These are phyloP conservation scores for Norana najaformis DNA, from an alignment of 2,888 invertebrate genomes.

Conservation along the genomic window DNA sequence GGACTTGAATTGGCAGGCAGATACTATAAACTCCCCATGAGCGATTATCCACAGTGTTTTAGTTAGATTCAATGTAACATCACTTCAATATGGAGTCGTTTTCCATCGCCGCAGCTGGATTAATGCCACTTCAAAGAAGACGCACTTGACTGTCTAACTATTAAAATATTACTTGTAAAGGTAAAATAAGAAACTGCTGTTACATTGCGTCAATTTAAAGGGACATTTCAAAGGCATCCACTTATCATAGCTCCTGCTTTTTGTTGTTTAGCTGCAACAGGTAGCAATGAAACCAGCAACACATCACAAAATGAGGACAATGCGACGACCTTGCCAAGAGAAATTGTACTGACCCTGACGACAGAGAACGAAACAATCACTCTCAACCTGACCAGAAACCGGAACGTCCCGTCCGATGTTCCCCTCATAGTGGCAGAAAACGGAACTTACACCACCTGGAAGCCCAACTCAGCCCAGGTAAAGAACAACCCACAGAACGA, in stretches of 20 bases:
- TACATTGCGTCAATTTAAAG: background rate
- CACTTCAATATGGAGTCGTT: too few species aligned
- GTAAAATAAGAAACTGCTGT: too few species aligned
- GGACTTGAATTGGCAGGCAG: too few species aligned
- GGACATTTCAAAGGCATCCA: background rate
- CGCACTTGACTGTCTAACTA: too few species aligned
- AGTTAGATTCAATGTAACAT: too few species aligned
- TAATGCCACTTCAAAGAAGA: too few species aligned
- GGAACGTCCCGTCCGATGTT: background rate
- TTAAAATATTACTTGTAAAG: too few species aligned
- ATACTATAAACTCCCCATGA: too few species aligned
- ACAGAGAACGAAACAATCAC: background rate
- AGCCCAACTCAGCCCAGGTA: background rate
- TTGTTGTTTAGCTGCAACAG: background rate
- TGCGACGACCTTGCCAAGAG: background rate
- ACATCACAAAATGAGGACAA: background rate
- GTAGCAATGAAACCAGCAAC: too few species aligned
- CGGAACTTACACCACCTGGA: background rate
- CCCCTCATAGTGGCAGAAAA: background rate
- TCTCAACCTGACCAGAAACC: constrained; percentile 8
- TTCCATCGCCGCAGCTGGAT: too few species aligned
- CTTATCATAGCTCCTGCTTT: background rate
- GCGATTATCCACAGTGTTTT: too few species aligned
- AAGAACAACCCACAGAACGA: too few species aligned
- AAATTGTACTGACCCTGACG: background rate